Conservation (phyloP, 1,140 invertebrate genomes). For the Drosophila ficusphila region DNA sequence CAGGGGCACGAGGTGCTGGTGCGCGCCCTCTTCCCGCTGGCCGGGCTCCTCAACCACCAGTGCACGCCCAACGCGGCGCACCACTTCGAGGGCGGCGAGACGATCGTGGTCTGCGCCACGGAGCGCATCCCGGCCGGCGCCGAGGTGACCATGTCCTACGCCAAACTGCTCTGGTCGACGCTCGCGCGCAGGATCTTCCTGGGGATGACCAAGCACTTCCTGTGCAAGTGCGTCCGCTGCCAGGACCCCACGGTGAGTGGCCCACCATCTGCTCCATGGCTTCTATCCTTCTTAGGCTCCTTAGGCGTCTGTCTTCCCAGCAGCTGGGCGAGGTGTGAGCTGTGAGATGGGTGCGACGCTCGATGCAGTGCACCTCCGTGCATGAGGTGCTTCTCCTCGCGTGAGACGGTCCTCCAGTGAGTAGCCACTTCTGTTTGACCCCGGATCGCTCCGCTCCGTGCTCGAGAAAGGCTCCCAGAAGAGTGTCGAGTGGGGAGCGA, state of each 20-base stretch:
- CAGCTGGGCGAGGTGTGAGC: not conserved
- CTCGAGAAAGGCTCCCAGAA: slow-evolving; percentile 19
- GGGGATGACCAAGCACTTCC: slow-evolving; percentile 90
- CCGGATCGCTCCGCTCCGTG: not conserved
- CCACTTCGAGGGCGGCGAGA: slow-evolving; percentile 86
- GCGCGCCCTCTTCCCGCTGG: slow-evolving; percentile 89
- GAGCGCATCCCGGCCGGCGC: slow-evolving; percentile 87
- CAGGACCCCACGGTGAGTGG: slow-evolving; percentile 87
- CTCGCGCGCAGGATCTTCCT: slow-evolving; percentile 88
- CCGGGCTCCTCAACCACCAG: slow-evolving; percentile 90
- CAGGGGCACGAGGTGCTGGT: slow-evolving; percentile 85
- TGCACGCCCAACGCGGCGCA: slow-evolving; percentile 91
- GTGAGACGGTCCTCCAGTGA: slow-evolving; percentile 13
- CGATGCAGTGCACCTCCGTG: too few relatives aligned
- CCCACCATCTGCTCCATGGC: too few relatives aligned
- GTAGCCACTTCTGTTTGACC: not conserved
- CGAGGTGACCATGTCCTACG: slow-evolving; percentile 90
- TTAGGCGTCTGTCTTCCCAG: too few relatives aligned
- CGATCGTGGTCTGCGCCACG: slow-evolving; percentile 88
- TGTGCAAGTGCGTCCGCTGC: slow-evolving; percentile 89
- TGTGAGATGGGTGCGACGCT: too few relatives aligned
- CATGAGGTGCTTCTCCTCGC: too few relatives aligned
- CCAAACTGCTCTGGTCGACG: slow-evolving; percentile 90
- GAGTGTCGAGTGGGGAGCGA: slow-evolving; percentile 5
- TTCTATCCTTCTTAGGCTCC: too few relatives aligned